Conservation (phyloP, 2,888 invertebrate species). For the Drosophila mimica region DNA sequence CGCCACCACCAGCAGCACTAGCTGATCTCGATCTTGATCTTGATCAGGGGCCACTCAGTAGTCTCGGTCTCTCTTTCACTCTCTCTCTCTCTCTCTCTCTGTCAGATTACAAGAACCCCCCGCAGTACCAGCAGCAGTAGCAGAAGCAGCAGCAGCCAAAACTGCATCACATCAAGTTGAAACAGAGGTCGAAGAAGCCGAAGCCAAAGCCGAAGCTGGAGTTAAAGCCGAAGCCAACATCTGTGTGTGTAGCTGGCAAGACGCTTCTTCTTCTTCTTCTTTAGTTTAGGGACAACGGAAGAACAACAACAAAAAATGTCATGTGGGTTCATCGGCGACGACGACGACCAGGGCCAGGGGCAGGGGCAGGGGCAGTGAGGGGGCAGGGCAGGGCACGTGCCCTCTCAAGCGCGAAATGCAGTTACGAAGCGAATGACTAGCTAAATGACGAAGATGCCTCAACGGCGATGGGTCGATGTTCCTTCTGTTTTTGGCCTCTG, state of each 20-base stretch:
- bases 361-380: neutral
- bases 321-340: slow-evolving; percentile 70
- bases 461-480: slow-evolving; percentile 10
- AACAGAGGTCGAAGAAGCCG: neutral
- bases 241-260: slow-evolving; percentile 12
- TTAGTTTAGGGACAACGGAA: slow-evolving; percentile 22
- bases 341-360: slow-evolving; percentile 3
- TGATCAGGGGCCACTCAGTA: slow-evolving; percentile 9
- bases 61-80: neutral
- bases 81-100: neutral
- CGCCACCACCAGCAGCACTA: slow-evolving; percentile 1
- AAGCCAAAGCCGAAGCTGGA: neutral
- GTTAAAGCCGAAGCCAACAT: slow-evolving; percentile 4
- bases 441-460: slow-evolving; percentile 48
- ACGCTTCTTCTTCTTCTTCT: slow-evolving; percentile 9
- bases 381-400: slow-evolving; percentile 65
- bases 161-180: slow-evolving; percentile 23
- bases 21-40: slow-evolving; percentile 17
- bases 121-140: slow-evolving; percentile 9
- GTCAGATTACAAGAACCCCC: slow-evolving; percentile 21
- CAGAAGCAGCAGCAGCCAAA: slow-evolving; percentile 27
- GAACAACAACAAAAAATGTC: slow-evolving; percentile 51
- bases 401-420: slow-evolving; percentile 81
- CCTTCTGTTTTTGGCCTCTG: slow-evolving; percentile 6
- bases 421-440: slow-evolving; percentile 50